Evolutionary conservation across 2,113 vertebrate genomes (phyloP).

Genomic region (Ornithorhynchus anatinus): DNA sequence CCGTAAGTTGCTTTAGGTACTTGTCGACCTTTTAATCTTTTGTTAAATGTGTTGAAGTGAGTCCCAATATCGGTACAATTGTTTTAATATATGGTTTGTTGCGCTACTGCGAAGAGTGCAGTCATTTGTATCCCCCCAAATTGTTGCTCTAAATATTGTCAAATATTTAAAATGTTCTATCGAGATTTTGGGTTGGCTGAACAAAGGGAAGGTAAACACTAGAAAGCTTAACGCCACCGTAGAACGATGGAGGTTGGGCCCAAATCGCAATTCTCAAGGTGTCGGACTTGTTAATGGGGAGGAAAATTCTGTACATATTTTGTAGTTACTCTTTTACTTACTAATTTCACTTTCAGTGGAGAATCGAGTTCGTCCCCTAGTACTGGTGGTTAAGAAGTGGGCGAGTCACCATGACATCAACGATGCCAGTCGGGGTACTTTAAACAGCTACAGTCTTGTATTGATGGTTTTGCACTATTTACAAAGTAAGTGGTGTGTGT

Average conservation of each 20-base stretch:
- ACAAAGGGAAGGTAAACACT: too few species aligned
- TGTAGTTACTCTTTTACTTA: conserved; percentile 32
- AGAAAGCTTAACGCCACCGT: too few species aligned
- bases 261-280: too few species aligned
- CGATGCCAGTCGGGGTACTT: conserved; percentile 94
- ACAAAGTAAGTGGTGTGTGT: conserved; percentile 92
- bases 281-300: too few species aligned
- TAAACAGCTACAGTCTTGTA: conserved; percentile 94
- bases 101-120: too few species aligned
- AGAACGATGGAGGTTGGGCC: too few species aligned
- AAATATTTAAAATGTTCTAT: too few species aligned
- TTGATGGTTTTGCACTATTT: conserved; percentile 98
- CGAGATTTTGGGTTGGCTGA: too few species aligned
- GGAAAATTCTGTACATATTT: too few species aligned
- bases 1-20: conserved; percentile 75
- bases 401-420: conserved; percentile 88
- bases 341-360: conserved; percentile 83
- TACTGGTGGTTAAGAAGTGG: conserved; percentile 94
- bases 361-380: conserved; percentile 88
- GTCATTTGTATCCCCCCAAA: too few species aligned
- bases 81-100: background rate
- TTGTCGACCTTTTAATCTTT: background rate
- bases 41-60: conserved; percentile 17
- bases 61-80: background rate
- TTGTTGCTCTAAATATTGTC: too few species aligned